Conservation (phyloP, 1,140 invertebrate species). For the Drosophila albomicans region DNA sequence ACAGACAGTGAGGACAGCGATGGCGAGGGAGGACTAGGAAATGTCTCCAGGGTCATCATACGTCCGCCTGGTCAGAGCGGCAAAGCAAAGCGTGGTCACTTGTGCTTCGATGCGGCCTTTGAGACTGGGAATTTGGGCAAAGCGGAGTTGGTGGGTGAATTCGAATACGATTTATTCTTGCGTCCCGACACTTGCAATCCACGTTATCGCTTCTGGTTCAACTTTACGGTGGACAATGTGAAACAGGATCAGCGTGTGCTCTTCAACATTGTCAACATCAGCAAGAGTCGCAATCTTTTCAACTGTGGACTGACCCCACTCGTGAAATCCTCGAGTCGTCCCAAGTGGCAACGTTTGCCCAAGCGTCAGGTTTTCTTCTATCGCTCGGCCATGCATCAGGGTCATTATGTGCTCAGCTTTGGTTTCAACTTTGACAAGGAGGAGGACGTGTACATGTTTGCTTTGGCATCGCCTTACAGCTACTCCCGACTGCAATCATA, state of each 20-base stretch:
- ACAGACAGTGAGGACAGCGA: conserved; percentile 98
- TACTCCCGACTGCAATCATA: conserved; percentile 95
- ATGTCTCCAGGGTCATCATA: conserved; percentile 96
- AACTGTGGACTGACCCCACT: conserved; percentile 96
- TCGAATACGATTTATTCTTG: conserved; percentile 98
- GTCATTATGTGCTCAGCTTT: conserved; percentile 97
- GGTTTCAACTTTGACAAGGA: conserved; percentile 97
- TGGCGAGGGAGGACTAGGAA: conserved; percentile 96
- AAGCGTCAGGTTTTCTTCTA: conserved; percentile 96
- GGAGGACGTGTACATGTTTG: conserved; percentile 97
- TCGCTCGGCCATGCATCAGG: conserved; percentile 94
- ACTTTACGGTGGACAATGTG: conserved; percentile 99
- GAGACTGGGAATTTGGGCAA: conserved; percentile 98
- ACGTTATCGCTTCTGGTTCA: conserved; percentile 97
- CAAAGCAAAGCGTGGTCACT: conserved; percentile 92
- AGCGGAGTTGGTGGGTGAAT: conserved; percentile 96
- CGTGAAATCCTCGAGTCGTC: conserved; percentile 94
- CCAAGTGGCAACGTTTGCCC: conserved; percentile 96
- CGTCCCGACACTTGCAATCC: conserved; percentile 98
- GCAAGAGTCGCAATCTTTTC: conserved; percentile 95
- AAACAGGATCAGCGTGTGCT: conserved; percentile 97
- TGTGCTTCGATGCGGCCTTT: conserved; percentile 99
- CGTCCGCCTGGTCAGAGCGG: conserved; percentile 97
- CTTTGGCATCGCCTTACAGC: conserved; percentile 96
- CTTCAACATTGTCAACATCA: conserved; percentile 99